Percentiles rank a stretch among this genome's conserved stretches.
phyloP scores from a whole-genome alignment of 2,113 vertebrate genomes.

The Plectropomus leopardus region DNA sequence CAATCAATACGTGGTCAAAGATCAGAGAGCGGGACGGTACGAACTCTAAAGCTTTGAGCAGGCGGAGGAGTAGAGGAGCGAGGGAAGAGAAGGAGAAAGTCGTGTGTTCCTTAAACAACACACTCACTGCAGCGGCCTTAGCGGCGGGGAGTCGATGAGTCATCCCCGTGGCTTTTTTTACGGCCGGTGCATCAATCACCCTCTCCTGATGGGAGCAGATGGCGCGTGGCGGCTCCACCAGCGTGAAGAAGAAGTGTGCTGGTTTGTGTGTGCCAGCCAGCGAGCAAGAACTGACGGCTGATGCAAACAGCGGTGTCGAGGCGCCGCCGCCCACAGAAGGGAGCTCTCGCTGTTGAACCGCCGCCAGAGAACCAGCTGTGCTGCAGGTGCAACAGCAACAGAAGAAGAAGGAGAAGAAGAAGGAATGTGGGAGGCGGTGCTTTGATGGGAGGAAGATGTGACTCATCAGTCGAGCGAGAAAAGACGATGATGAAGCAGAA shows the following conservation, averaged over 20 bases:
- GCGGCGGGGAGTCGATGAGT: constrained; percentile 54
- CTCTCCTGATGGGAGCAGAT: constrained; percentile 69
- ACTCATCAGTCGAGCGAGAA: not conserved
- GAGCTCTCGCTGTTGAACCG: not conserved
- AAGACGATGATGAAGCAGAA: not conserved
- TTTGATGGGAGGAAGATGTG: not conserved
- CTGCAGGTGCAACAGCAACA: constrained; percentile 1
- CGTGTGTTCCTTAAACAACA: constrained; percentile 22
- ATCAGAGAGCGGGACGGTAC: too few relatives aligned
- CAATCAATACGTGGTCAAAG: too few relatives aligned
- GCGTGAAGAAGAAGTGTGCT: constrained; percentile 13
- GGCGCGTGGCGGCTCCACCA: constrained; percentile 36
- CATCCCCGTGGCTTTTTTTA: constrained; percentile 53
- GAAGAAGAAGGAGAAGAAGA: not conserved
- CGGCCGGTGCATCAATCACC: constrained; percentile 59
- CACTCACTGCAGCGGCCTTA: constrained; percentile 18
- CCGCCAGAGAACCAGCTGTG: constrained; percentile 18
- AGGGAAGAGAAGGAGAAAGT: not conserved
- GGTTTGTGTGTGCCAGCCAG: not conserved
- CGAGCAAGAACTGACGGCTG: constrained; percentile 16
- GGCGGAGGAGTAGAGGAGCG: not conserved
- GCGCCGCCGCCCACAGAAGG: not conserved
- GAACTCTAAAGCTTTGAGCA: too few relatives aligned
- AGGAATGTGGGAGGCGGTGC: not conserved
- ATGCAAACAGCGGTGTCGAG: constrained; percentile 28